Conservation (phyloP, 2,113 vertebrate genomes). For the Falco punctatus region DNA sequence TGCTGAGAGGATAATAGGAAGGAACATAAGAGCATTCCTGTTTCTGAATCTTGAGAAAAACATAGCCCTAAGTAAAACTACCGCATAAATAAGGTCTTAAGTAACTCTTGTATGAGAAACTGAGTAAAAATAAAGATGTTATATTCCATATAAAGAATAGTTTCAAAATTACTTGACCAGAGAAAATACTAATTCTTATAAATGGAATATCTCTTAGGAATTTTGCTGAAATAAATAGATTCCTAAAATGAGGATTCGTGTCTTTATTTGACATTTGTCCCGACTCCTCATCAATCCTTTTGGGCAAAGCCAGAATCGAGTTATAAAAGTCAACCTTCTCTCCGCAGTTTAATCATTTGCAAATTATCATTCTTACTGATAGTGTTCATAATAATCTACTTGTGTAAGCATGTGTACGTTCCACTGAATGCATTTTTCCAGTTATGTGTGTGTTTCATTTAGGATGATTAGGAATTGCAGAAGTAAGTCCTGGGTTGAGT, state of each 20-base stretch:
- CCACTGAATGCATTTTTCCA: neutral
- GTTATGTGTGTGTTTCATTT: neutral
- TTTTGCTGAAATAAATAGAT: constrained; percentile 47
- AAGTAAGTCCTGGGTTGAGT: neutral
- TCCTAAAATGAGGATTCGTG: neutral
- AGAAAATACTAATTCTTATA: constrained; percentile 41
- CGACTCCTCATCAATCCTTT: neutral
- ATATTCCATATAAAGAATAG: neutral
- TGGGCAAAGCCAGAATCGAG: neutral
- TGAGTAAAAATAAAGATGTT: neutral
- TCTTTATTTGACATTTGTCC: constrained; percentile 14
- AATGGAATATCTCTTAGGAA: neutral
- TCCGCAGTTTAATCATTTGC: constrained; percentile 41
- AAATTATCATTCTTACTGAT: constrained; percentile 30
- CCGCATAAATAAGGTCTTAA: neutral
- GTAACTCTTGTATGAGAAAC: neutral
- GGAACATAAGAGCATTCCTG: neutral
- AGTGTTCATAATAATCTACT: neutral
- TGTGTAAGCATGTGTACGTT: neutral
- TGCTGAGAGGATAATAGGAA: neutral
- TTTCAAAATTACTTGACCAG: neutral
- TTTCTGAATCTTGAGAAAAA: neutral
- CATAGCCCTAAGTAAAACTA: neutral
- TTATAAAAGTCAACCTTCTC: constrained; percentile 14
- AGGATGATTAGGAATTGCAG: neutral